Conservation (phyloP, 2,113 vertebrate genomes). For the Hipposideros armiger region DNA sequence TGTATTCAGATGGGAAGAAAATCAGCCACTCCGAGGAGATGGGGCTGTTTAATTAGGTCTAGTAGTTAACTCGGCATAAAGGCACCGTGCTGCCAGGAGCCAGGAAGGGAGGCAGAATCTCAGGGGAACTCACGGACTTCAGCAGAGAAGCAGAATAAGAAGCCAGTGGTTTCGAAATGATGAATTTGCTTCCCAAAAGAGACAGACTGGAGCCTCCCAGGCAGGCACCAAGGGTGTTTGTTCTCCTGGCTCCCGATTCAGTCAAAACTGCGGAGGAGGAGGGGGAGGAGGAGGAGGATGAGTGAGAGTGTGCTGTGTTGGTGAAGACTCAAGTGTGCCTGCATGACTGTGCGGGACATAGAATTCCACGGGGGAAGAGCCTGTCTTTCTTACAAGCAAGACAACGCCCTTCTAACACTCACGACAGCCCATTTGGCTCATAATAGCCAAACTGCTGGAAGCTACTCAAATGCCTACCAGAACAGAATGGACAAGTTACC, state of each 20-base stretch:
- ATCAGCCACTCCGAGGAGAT: slow-evolving; percentile 84
- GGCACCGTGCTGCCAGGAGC: slow-evolving; percentile 81
- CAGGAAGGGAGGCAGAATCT: slow-evolving; percentile 74
- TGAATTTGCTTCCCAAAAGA: slow-evolving; percentile 75
- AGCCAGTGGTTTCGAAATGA: slow-evolving; percentile 80
- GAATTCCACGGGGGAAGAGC: rapidly evolving
- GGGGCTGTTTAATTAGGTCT: slow-evolving; percentile 90
- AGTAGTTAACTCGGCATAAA: slow-evolving; percentile 87
- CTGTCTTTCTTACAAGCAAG: not conserved
- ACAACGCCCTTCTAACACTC: not conserved
- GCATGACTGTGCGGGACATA: rapidly evolving
- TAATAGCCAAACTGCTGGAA: rapidly evolving
- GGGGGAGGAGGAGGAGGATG: slow-evolving; percentile 62
- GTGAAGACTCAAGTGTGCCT: too few relatives aligned
- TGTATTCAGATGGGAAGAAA: slow-evolving; percentile 88
- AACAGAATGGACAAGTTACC: rapidly evolving
- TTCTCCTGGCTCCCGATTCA: slow-evolving; percentile 50
- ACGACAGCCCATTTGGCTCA: rapidly evolving
- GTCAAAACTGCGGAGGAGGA: slow-evolving; percentile 74
- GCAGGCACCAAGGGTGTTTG: slow-evolving; percentile 69
- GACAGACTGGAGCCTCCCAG: slow-evolving; percentile 64
- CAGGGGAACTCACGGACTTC: slow-evolving; percentile 83
- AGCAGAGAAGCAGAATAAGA: slow-evolving; percentile 82
- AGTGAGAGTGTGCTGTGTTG: not conserved
- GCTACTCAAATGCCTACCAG: not conserved